phyloP scores from a whole-genome alignment of 2,888 invertebrate genomes.

The Sphaerophoria taeniata region DNA sequence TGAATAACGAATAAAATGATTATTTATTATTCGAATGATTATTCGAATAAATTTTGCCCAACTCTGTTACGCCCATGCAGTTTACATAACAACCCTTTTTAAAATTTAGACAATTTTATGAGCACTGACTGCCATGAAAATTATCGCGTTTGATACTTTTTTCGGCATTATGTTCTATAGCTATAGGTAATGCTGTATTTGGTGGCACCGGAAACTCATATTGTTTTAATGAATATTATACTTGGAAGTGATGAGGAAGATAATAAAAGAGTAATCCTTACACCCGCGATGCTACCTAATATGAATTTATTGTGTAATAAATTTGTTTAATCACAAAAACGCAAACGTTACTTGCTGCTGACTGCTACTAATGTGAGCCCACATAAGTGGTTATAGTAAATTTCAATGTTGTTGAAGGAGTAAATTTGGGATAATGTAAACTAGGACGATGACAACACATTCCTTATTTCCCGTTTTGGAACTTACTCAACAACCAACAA shows the following conservation, averaged over 20 bases:
- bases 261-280: conserved; percentile 69
- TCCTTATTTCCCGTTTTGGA: not conserved
- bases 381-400: conserved; percentile 68
- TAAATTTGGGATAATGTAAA: conserved; percentile 15
- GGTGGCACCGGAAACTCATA: conserved; percentile 65
- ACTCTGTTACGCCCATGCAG: too few relatives aligned
- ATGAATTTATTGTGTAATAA: conserved; percentile 74
- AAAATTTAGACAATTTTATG: conserved; percentile 57
- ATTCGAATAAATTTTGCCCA: too few relatives aligned
- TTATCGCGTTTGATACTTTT: conserved; percentile 72
- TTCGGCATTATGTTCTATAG: conserved; percentile 50
- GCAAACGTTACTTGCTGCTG: conserved; percentile 44
- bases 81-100: conserved; percentile 51
- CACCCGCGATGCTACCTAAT: conserved; percentile 67
- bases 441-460: conserved; percentile 30
- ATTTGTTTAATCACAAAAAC: conserved; percentile 73
- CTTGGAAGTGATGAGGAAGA: conserved; percentile 67
- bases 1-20: too few relatives aligned
- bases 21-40: too few relatives aligned
- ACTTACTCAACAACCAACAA: too few relatives aligned
- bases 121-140: conserved; percentile 59
- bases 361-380: conserved; percentile 49
- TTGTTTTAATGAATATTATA: conserved; percentile 68
- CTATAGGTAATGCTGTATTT: conserved; percentile 10
- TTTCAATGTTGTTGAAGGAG: conserved; percentile 29